These are phyloP conservation scores for Muraenolepis orangiensis DNA, from an alignment of 2,797 vertebrate species.

Conservation along the genomic window DNA sequence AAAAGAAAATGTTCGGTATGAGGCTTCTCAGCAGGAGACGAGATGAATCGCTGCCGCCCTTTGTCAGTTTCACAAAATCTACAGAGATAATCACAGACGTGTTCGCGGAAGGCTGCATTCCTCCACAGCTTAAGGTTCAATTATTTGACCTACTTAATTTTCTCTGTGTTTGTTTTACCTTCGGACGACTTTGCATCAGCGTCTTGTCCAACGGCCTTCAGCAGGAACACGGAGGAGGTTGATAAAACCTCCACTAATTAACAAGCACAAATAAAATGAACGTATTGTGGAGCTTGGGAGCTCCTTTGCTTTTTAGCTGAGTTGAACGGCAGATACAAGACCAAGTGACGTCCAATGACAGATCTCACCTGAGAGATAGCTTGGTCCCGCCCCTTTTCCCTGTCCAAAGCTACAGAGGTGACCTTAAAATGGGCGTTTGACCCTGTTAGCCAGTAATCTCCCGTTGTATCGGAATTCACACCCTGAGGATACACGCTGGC, in stretches of 20 bases:
- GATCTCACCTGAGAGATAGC: slow-evolving; percentile 38
- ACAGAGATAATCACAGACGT: slow-evolving; percentile 25
- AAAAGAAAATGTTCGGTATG: neutral
- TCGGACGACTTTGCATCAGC: slow-evolving; percentile 56
- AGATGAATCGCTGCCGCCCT: slow-evolving; percentile 5
- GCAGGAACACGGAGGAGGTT: slow-evolving; percentile 48
- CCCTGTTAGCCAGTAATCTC: slow-evolving; percentile 56
- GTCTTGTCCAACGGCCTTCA: slow-evolving; percentile 41
- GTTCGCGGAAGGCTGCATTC: slow-evolving; percentile 48
- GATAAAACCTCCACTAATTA: slow-evolving; percentile 45
- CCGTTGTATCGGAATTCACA: slow-evolving; percentile 65
- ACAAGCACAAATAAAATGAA: slow-evolving; percentile 12
- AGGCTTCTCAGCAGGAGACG: neutral
- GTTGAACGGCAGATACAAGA: slow-evolving; percentile 33
- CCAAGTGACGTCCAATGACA: slow-evolving; percentile 36
- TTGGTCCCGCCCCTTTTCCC: slow-evolving; percentile 24
- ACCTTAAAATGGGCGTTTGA: slow-evolving; percentile 55
- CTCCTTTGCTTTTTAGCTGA: slow-evolving; percentile 28
- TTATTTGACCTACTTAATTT: slow-evolving; percentile 66
- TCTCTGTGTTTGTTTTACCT: slow-evolving; percentile 58
- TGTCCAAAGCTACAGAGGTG: slow-evolving; percentile 46
- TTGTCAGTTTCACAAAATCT: slow-evolving; percentile 13
- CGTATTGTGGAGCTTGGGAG: slow-evolving; percentile 17
- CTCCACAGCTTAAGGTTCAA: slow-evolving; percentile 63
- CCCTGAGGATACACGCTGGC: slow-evolving; percentile 63